These are phyloP conservation scores for Rhamphomyia laevipes DNA, from an alignment of 2,888 invertebrate genomes.

Conservation along the genomic window DNA sequence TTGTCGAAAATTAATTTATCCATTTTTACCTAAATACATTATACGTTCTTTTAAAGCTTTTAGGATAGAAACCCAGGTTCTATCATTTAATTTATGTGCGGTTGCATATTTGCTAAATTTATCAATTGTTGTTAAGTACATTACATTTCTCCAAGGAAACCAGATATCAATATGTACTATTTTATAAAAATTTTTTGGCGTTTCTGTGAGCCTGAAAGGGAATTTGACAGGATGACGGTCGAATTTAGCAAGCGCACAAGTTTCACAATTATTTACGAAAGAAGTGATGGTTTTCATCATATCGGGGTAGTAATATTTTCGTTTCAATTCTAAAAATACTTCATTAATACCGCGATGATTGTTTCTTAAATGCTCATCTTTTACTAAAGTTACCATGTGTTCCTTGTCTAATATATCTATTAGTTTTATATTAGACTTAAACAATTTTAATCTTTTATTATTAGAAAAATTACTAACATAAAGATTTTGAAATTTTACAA, in stretches of 20 bases:
- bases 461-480: not conserved
- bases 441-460: slow-evolving; percentile 2
- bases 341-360: slow-evolving; percentile 4
- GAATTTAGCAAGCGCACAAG: slow-evolving; percentile 1
- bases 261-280: slow-evolving; percentile 2
- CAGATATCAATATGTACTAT: slow-evolving; percentile 3
- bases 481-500: not conserved
- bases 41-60: slow-evolving; percentile 5
- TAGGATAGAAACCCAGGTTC: slow-evolving; percentile 3
- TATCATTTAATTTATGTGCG: not conserved
- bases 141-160: slow-evolving; percentile 3
- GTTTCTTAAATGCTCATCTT: not conserved
- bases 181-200: not conserved
- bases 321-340: not conserved
- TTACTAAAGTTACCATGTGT: not conserved
- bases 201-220: not conserved
- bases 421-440: slow-evolving; percentile 4
- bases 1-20: no score
- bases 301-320: not conserved
- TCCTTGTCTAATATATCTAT: slow-evolving; percentile 1
- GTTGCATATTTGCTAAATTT: slow-evolving; percentile 3
- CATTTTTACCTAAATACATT: no score
- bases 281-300: not conserved
- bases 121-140: slow-evolving; percentile 3
- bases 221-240: slow-evolving; percentile 2